Conservation (phyloP, 1,140 invertebrate species). For the Drosophila simulans region DNA sequence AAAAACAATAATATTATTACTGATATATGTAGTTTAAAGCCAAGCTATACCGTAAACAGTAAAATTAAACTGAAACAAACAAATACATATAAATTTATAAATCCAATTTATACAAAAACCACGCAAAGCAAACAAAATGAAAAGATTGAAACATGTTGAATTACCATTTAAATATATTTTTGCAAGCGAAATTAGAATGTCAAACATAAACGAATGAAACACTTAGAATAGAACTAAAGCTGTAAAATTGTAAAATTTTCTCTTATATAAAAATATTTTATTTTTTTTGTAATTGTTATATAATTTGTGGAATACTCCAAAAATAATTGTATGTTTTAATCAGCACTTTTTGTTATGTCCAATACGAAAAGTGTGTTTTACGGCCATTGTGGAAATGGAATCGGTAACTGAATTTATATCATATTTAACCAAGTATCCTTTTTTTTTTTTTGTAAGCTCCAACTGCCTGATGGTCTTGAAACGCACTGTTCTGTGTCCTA, state of each 20-base stretch:
- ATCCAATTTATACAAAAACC: slow-evolving; percentile 67
- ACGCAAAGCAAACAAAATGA: slow-evolving; percentile 17
- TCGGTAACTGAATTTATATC: slow-evolving; percentile 24
- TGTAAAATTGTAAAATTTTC: slow-evolving; percentile 47
- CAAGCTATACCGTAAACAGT: slow-evolving; percentile 71
- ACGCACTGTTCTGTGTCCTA: slow-evolving; percentile 22
- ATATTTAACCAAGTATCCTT: slow-evolving; percentile 10
- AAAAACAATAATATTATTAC: slow-evolving; percentile 69
- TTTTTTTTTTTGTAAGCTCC: slow-evolving; percentile 27
- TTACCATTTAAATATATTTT: slow-evolving; percentile 69
- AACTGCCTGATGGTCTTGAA: slow-evolving; percentile 27
- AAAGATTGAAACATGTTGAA: slow-evolving; percentile 40
- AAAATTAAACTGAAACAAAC: slow-evolving; percentile 27
- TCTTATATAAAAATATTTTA: slow-evolving; percentile 3
- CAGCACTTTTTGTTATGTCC: slow-evolving; percentile 22
- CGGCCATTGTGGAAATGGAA: slow-evolving; percentile 7
- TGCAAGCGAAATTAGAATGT: slow-evolving; percentile 74
- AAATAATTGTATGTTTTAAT: slow-evolving; percentile 19
- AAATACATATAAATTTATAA: slow-evolving; percentile 60
- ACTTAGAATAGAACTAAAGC: slow-evolving; percentile 61
- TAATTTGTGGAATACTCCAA: slow-evolving; percentile 65
- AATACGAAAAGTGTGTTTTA: slow-evolving; percentile 33
- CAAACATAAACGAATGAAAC: slow-evolving; percentile 57
- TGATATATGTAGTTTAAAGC: slow-evolving; percentile 68
- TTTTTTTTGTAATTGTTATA: slow-evolving; percentile 56